A percentile compares a stretch with the other conserved stretches of the same genome.
These are phyloP conservation scores for Nymphicus hollandicus DNA, from an alignment of 2,113 vertebrate species.

Conservation along the genomic window DNA sequence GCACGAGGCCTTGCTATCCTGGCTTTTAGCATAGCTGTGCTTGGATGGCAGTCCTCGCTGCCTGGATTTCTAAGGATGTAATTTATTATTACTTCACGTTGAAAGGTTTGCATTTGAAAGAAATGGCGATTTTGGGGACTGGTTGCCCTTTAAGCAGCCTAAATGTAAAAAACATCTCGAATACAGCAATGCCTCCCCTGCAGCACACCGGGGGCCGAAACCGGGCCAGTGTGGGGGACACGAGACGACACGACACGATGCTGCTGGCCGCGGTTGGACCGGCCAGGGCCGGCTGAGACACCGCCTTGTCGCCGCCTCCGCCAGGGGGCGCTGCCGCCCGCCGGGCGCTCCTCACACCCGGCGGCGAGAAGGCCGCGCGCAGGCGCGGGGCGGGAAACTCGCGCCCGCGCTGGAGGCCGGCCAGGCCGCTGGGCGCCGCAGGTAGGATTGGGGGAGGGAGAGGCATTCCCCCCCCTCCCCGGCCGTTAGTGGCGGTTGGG, in stretches of 20 bases:
- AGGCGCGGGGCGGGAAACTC: not conserved
- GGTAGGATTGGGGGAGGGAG: not conserved
- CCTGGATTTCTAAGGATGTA: not conserved
- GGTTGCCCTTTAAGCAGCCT: not conserved
- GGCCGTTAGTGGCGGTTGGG: not conserved
- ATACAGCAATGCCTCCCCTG: no score
- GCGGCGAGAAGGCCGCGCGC: not conserved
- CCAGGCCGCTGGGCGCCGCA: not conserved
- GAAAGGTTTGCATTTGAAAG: not conserved
- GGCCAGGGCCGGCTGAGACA: no score
- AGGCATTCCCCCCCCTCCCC: not conserved
- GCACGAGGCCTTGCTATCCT: fast-evolving
- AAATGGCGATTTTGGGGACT: not conserved
- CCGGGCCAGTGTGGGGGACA: no score
- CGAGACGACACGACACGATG: no score
- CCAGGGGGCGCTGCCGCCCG: not conserved
- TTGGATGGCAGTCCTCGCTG: not conserved
- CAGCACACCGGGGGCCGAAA: not conserved
- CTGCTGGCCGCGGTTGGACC: no score
- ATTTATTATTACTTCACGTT: not conserved
- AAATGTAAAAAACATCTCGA: not conserved
- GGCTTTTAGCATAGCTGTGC: not conserved
- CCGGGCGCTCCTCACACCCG: no score
- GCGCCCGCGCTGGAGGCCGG: not conserved
- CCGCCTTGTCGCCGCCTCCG: not conserved